phyloP scores from a whole-genome alignment of 2,888 invertebrate genomes.

The Lepetodrilus schrolli region DNA sequence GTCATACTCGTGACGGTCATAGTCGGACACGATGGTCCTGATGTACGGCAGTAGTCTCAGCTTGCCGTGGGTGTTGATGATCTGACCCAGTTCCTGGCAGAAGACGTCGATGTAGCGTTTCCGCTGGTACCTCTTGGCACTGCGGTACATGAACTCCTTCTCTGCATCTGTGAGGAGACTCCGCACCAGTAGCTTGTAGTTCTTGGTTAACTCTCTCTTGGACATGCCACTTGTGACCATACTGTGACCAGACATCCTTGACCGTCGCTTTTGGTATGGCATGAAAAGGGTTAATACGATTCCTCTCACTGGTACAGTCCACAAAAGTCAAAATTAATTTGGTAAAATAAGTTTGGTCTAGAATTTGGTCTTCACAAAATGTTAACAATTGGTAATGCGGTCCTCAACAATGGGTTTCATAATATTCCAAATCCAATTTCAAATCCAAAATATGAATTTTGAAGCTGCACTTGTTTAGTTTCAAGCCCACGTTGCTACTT shows the following conservation, averaged over 20 bases:
- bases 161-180: conserved; percentile 49
- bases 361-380: no score
- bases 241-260: neutral
- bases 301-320: no score
- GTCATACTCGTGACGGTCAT: conserved; percentile 38
- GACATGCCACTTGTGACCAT: neutral
- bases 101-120: conserved; percentile 47
- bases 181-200: conserved; percentile 40
- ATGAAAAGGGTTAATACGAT: no score
- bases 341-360: no score
- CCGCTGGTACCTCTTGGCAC: conserved; percentile 54
- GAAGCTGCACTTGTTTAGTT: no score
- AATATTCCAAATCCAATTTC: no score
- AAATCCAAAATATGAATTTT: no score
- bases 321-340: no score
- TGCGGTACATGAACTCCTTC: conserved; percentile 53
- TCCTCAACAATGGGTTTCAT: no score
- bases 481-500: no score
- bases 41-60: conserved; percentile 60
- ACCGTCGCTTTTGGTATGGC: neutral
- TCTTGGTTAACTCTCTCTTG: conserved; percentile 9
- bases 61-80: conserved; percentile 61
- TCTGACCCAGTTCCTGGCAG: conserved; percentile 46
- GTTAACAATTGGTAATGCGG: no score
- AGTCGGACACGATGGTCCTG: conserved; percentile 52